Percentiles rank a stretch among this genome's conserved stretches.
phyloP scores from a whole-genome alignment of 2,888 invertebrate species.

The Aleiodes leptofemur region DNA sequence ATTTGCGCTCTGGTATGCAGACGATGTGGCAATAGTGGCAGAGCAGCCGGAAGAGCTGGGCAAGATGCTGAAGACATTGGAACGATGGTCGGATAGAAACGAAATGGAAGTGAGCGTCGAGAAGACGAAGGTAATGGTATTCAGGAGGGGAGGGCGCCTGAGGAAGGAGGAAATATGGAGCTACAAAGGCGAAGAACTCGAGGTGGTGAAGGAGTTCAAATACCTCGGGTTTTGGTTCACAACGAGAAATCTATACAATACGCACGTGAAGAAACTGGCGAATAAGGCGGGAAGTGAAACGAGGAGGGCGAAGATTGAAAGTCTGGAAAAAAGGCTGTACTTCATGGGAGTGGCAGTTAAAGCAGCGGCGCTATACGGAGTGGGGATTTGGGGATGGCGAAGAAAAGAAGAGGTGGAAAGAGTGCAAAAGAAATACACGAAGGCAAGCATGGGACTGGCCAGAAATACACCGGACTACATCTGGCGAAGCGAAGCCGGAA shows the following conservation, averaged over 20 bases:
- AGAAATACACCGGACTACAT: conserved; percentile 7
- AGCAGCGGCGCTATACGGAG: conserved; percentile 37
- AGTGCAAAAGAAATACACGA: conserved; percentile 6
- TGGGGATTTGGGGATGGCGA: conserved; percentile 49
- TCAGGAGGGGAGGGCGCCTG: too few species aligned
- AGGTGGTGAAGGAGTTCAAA: neutral
- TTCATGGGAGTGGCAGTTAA: neutral
- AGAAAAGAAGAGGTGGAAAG: neutral
- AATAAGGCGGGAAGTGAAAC: neutral
- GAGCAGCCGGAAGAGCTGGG: too few species aligned
- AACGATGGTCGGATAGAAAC: too few species aligned
- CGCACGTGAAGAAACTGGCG: neutral
- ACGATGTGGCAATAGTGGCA: too few species aligned
- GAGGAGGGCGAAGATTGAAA: neutral
- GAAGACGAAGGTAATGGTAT: too few species aligned
- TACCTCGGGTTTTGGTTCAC: neutral
- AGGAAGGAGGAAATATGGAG: too few species aligned
- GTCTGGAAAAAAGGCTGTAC: neutral
- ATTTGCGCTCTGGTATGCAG: too few species aligned
- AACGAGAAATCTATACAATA: neutral
- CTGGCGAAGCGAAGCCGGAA: neutral
- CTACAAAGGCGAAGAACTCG: neutral
- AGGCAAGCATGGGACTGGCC: conserved; percentile 1
- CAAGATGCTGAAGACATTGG: too few species aligned
- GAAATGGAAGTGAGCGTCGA: too few species aligned